Base-by-base conservation (phyloP, 2,113 vertebrate genomes). In the Aythya baeri region DNA sequence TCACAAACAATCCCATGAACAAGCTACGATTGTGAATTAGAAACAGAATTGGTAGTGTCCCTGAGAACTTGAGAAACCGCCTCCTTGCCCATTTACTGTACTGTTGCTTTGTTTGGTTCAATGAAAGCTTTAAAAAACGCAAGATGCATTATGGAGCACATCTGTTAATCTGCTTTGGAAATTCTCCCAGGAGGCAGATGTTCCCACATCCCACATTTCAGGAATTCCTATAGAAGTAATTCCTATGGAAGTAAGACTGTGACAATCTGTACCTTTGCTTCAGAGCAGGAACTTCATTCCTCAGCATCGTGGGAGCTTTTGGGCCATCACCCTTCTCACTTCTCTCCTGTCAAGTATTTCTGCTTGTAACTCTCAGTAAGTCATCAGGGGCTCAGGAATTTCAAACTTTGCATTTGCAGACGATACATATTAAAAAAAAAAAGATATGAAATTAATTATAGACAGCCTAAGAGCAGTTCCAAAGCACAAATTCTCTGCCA, bases 201-300 rank as follows among this genome's bases (percentile, higher is more conserved):
- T 96, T 36, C 94, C 88, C 54, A 57, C 92, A 55, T 96, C 98
- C 74, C 89, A 96, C 3, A 73, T 98, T 98, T 96, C 95, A 95
- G 75, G 86, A 98, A 83, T 98, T 98, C 67, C 84, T 97, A 63
- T 94, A 96, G 43, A 93, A 49, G 75, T 98, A 96, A 26, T 98
- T 98, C 68, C 84, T 97, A 63, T 94, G 96, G 43, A 93, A 49
- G 75, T 98, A 96, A 26, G 0, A 31, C 49, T 32, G 17, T 7
- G 20, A 21, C 0, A 1, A n/a, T 61, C 55, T 12, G 2, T 36
- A 41, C 1, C 3, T 36, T 81, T 71, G 43, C 74, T 82, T 68
- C n/a, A 31, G 36, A 91, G 57, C 26, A 63, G 50, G n/a, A 73
- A 34, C 29, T 12, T 68, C 43, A 14, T 75, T 21, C 29, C 68